Percentiles rank a stretch among this genome's conserved stretches.
phyloP scores from a whole-genome alignment of 1,140 invertebrate genomes.

The Camponotus pennsylvanicus region DNA sequence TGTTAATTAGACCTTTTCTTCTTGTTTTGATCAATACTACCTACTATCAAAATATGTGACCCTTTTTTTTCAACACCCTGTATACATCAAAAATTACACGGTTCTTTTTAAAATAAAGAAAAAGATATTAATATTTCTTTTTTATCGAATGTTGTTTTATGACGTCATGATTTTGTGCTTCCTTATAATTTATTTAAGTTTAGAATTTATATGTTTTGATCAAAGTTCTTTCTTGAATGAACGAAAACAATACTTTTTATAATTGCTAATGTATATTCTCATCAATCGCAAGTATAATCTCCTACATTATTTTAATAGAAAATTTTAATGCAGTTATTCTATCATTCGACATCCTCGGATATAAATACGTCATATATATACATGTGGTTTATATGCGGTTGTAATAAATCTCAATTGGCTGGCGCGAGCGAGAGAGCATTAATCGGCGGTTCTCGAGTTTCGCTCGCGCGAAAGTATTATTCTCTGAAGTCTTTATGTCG shows the following conservation, averaged over 20 bases:
- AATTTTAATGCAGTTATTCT: background rate
- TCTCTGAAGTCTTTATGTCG: constrained; percentile 25
- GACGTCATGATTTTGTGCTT: background rate
- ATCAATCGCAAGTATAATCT: background rate
- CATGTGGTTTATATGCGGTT: background rate
- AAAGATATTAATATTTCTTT: too few species aligned
- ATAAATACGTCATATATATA: background rate
- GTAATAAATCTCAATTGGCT: constrained; percentile 31
- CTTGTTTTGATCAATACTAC: too few species aligned
- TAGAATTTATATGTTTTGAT: background rate
- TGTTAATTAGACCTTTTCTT: too few species aligned
- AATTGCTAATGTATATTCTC: background rate
- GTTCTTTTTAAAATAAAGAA: too few species aligned
- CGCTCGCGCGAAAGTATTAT: constrained; percentile 51
- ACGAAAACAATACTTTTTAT: background rate
- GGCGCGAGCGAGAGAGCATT: constrained; percentile 10
- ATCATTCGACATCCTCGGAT: background rate
- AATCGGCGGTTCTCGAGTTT: constrained; percentile 58
- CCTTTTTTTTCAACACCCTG: too few species aligned
- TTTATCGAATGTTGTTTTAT: background rate
- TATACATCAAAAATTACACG: background rate
- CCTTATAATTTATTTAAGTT: background rate
- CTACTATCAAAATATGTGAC: too few species aligned
- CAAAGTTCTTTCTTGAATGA: background rate
- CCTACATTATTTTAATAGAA: background rate